Evolutionary conservation across 2,888 invertebrate species (phyloP).

Genomic region (Drosophila koepferae): DNA sequence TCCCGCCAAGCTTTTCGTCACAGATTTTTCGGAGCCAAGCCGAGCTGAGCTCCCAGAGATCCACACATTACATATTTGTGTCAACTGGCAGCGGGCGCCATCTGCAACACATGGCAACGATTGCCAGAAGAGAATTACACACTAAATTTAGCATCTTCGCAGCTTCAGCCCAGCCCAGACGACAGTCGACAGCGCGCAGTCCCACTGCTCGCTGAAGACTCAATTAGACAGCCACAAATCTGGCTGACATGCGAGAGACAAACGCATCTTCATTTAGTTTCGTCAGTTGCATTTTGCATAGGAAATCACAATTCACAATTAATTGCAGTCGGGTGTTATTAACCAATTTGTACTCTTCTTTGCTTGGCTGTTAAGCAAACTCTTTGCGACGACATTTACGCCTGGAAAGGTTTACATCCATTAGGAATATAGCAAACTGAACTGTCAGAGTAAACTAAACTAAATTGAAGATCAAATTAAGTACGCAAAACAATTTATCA

Average conservation of each 20-base stretch:
- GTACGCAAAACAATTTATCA: no score
- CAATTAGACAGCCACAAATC: constrained; percentile 72
- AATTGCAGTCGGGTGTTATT: background rate
- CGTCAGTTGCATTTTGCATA: constrained; percentile 4
- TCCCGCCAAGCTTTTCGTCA: constrained; percentile 56
- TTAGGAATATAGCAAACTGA: no score
- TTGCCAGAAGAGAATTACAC: constrained; percentile 79
- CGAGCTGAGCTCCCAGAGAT: constrained; percentile 20
- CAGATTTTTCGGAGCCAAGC: constrained; percentile 56
- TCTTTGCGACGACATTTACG: no score
- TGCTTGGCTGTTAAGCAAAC: no score
- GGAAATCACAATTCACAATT: background rate
- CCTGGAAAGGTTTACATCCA: no score
- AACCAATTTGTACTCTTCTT: background rate
- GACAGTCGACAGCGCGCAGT: no score
- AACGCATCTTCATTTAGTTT: constrained; percentile 55
- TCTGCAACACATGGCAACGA: constrained; percentile 80
- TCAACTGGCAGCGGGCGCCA: constrained; percentile 55
- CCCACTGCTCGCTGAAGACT: constrained; percentile 47
- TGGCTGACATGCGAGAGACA: constrained; percentile 58
- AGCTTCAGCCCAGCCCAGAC: no score
- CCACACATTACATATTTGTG: constrained; percentile 54
- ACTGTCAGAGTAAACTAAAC: no score
- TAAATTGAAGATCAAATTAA: no score
- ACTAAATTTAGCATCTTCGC: constrained; percentile 78